Evolutionary conservation across 1,140 invertebrate species (phyloP).

Genomic region (Heliconius hewitsoni): DNA sequence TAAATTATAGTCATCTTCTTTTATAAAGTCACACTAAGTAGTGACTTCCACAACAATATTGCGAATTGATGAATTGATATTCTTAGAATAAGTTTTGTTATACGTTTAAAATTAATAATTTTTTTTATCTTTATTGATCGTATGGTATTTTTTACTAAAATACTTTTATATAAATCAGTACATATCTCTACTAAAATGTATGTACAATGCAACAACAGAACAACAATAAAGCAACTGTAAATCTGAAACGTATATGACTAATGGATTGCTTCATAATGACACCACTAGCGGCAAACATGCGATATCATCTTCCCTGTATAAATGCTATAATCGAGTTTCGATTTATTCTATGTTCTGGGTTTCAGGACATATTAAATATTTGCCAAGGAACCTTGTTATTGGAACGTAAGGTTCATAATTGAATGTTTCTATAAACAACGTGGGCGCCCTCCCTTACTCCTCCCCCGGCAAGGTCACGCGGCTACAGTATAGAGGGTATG

Average conservation of each 20-base stretch:
- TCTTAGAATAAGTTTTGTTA: too few species aligned
- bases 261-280: constrained; percentile 35
- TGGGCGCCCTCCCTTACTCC: constrained; percentile 39
- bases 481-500: constrained; percentile 32
- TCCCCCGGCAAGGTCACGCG: constrained; percentile 53
- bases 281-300: constrained; percentile 26
- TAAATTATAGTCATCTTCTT: too few species aligned
- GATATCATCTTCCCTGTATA: constrained; percentile 30
- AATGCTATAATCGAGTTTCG: constrained; percentile 36
- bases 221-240: background rate
- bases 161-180: too few species aligned
- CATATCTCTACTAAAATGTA: background rate
- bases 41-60: too few species aligned
- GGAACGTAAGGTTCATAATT: constrained; percentile 26
- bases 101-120: too few species aligned
- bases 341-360: constrained; percentile 38
- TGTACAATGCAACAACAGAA: background rate
- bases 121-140: too few species aligned
- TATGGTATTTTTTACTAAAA: too few species aligned
- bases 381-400: constrained; percentile 26
- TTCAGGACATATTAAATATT: constrained; percentile 23
- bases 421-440: constrained; percentile 23
- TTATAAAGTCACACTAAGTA: too few species aligned
- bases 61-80: too few species aligned
- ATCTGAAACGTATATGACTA: constrained; percentile 37